Conservation (phyloP, 2,113 vertebrate genomes). For the Scolopax mira region DNA sequence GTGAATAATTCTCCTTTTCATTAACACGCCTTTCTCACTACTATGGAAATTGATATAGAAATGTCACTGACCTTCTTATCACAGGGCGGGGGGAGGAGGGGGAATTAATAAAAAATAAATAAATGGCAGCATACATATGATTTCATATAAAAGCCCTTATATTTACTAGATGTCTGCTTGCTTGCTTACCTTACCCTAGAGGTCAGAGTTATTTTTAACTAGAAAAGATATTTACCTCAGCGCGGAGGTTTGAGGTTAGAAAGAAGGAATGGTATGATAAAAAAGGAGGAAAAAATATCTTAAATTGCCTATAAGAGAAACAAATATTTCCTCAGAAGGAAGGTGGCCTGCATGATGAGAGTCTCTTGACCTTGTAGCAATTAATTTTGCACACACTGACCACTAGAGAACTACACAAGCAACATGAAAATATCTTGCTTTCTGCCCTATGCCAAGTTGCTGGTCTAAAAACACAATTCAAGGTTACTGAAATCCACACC, state of each 20-base stretch:
- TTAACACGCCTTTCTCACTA: neutral
- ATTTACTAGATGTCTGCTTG: neutral
- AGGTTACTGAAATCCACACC: neutral
- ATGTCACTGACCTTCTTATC: neutral
- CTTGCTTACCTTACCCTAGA: neutral
- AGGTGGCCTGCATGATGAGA: neutral
- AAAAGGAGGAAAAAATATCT: neutral
- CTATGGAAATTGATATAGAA: neutral
- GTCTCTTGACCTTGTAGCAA: neutral
- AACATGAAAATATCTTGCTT: neutral
- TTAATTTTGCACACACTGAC: neutral
- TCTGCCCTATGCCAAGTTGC: rapidly evolving
- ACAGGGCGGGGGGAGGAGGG: no score
- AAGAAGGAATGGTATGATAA: rapidly evolving
- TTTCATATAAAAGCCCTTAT: neutral
- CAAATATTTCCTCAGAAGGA: neutral
- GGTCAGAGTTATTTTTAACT: neutral
- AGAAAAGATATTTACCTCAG: neutral
- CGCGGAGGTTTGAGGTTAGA: neutral
- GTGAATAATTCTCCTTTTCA: neutral
- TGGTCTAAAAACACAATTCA: neutral
- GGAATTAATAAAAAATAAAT: neutral
- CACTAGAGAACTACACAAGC: neutral
- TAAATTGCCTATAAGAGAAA: neutral
- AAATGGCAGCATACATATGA: neutral